These are phyloP conservation scores for Calameuta idolon DNA, from an alignment of 2,888 invertebrate genomes.

Conservation along the genomic window DNA sequence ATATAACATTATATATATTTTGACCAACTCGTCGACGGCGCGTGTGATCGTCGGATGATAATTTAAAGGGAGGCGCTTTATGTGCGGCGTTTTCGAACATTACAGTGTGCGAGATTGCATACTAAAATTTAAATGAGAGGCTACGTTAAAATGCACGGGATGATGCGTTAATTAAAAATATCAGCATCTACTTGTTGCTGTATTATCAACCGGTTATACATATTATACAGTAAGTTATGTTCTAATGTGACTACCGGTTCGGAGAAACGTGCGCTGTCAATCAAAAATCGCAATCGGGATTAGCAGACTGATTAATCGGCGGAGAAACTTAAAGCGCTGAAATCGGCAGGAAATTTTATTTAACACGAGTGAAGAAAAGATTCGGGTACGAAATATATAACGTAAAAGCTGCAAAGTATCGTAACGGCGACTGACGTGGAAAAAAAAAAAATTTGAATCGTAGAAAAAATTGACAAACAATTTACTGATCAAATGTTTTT, in stretches of 20 bases:
- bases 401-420: no score
- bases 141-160: neutral
- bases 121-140: neutral
- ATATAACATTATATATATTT: constrained; percentile 32
- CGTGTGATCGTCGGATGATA: neutral
- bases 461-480: no score
- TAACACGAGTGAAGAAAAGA: neutral
- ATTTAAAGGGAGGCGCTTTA: neutral
- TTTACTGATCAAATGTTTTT: neutral
- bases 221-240: neutral
- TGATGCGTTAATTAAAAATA: neutral
- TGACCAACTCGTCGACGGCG: constrained; percentile 25
- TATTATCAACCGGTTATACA: neutral
- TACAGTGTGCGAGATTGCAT: neutral
- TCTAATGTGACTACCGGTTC: neutral
- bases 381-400: neutral
- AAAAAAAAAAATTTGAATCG: no score
- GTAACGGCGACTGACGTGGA: no score
- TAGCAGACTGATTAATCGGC: neutral
- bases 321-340: neutral
- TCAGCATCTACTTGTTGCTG: neutral
- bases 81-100: neutral
- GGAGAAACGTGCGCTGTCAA: neutral
- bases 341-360: neutral
- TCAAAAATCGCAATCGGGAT: neutral